These are phyloP conservation scores for Scylla paramamosain DNA, from an alignment of 1,140 invertebrate species.

Conservation along the genomic window DNA sequence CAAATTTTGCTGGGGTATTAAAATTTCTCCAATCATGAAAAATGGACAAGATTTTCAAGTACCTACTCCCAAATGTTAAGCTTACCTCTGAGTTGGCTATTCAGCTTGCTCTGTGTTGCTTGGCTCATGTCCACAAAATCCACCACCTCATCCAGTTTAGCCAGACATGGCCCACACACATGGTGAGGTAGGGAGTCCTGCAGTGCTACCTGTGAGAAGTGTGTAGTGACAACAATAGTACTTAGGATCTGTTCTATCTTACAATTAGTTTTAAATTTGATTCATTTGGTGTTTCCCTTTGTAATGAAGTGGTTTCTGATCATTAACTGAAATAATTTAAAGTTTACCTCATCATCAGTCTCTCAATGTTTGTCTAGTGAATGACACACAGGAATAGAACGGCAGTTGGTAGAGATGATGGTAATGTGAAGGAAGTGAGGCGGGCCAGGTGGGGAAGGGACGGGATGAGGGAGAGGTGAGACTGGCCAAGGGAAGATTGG, in stretches of 20 bases:
- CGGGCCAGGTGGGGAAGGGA: too few relatives aligned
- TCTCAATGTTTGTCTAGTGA: background rate
- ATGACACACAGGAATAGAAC: too few relatives aligned
- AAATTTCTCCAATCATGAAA: too few relatives aligned
- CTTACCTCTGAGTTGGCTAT: conserved; percentile 59
- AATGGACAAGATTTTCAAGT: too few relatives aligned
- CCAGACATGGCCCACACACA: conserved; percentile 65
- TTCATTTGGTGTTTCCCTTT: background rate
- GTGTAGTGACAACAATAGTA: background rate
- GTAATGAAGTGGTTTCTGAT: background rate
- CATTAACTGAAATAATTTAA: background rate
- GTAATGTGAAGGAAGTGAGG: too few relatives aligned
- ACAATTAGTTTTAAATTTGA: background rate
- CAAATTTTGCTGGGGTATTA: too few relatives aligned
- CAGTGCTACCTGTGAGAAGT: conserved; percentile 35
- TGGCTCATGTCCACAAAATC: conserved; percentile 64
- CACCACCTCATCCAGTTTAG: conserved; percentile 68
- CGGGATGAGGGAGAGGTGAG: too few relatives aligned
- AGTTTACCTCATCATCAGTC: background rate
- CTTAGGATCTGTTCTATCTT: background rate
- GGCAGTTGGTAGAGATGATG: too few relatives aligned
- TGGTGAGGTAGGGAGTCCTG: conserved; percentile 65
- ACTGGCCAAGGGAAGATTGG: too few relatives aligned
- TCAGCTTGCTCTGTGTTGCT: conserved; percentile 59
- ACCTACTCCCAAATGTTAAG: too few relatives aligned